Base-by-base conservation (phyloP, 1,140 invertebrate species). In the Lycorma delicatula region DNA sequence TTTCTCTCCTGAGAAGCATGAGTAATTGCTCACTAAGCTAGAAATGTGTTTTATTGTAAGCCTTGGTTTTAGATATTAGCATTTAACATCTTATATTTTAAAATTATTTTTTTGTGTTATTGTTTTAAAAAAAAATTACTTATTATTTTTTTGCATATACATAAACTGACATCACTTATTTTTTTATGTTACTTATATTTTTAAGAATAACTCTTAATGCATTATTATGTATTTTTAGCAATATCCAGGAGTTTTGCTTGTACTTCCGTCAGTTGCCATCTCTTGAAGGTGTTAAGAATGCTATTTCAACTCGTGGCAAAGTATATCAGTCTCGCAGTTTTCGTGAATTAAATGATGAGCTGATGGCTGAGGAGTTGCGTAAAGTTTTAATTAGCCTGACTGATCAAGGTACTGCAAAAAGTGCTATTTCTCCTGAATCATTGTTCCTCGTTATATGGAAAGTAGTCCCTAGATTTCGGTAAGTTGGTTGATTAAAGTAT, bases 361-460 rank as follows among this genome's bases (percentile, higher is more conserved):
- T 89, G 4, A 78, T 91, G 65, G 84, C 87, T 5, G 87, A 90
- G 66, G 88, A 91, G 69, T 71, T 91, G 11, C 71, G 87, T 22
- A 91, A 91, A 74, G 81, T 89, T 16, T 69, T 91, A 23, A 80
- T 88, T 57, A 83, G 82, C 34, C 67, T 91, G 60, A 86, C 82
- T 63, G 79, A 87, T 13, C 84, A 84, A 48, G 80, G 81, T 1
- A 76, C 78, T 12, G 9, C 41, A 5, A 44, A 44, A 13, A 47
- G 29, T 0, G 88, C 89, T 67, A 89, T 91, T 57, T 89, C 86
- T 1, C 87, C 89, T 6, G 86, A 89, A 69, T 87, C 84, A 56
- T 74, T 91, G 20, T 89, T 90, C 66, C 76, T 83, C 18, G 87
- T 90, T 18, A 89, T 91, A 29, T 91, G 89, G 87, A 89, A 89